Evolutionary conservation across 2,797 vertebrate genomes (phyloP), one percentile per base, ranked within the genome.

Genomic region (Adrianichthys oophorus): DNA sequence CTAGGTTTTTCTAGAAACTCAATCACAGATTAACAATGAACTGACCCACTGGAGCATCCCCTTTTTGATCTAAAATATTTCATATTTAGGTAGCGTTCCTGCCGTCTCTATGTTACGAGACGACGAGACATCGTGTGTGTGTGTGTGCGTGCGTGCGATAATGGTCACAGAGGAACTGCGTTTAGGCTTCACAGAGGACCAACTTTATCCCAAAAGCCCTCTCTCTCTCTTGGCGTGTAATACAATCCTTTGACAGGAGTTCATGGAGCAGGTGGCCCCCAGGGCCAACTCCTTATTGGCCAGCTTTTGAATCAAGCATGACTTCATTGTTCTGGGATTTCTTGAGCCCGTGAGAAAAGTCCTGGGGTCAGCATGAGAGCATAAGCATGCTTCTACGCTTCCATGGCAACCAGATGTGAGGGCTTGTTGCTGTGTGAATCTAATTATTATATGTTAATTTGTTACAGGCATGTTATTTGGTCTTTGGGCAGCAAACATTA

Each of bases 361-460:
- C 74, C 83, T 12, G 78, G 85, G 90, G 87, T 92, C 87, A 91
- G 74, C 49, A 46, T 64, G 76, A 83, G 77, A 87, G 71, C 85
- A 74, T 76, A 70, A 74, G 78, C 68, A 52, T 58, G 74, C 73
- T 82, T 68, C 78, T 88, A 87, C 88, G 85, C 62, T 70, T 74
- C 89, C 73, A 83, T 88, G 70, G 85, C 76, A 88, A 91, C 90
- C 87, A 92, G 87, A 91, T 92, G 90, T 89, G 85, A 84, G 63
- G 65, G 69, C 68, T 71, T 74, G 80, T 82, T 46, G 52, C 78
- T 71, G 88, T 76, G 65, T 65, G 32, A 10, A 37, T 51, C 41
- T 56, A 72, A 72, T 44, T 59, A 41, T 13, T 44, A 51, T 17
- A 47, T 50, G 54, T 85, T 72, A 86, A 70, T 77, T 26, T 7